A percentile compares a stretch with the other conserved stretches of the same genome.
Conservation (phyloP, 2,888 invertebrate genomes). For the Phyto melanocephala region DNA sequence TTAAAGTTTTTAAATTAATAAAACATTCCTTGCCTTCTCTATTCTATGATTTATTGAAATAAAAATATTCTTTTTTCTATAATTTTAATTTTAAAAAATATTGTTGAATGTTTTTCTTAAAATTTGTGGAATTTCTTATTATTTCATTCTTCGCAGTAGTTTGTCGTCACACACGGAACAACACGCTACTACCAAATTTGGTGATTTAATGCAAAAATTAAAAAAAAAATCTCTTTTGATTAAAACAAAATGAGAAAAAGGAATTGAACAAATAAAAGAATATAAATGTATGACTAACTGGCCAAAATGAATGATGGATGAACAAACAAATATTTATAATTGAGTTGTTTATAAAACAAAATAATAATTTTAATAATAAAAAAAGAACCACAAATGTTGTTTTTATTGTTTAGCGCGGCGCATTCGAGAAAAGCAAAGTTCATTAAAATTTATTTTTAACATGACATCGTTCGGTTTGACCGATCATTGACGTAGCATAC, state of each 20-base stretch:
- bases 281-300: not conserved
- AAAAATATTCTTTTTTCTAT: not conserved
- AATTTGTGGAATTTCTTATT: not conserved
- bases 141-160: not conserved
- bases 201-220: constrained; percentile 4
- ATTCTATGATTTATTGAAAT: constrained; percentile 8
- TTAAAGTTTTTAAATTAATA: no score
- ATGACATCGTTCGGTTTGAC: not conserved
- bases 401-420: not conserved
- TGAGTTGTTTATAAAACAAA: constrained; percentile 10
- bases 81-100: not conserved
- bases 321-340: not conserved
- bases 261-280: not conserved
- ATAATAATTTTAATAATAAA: not conserved
- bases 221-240: not conserved
- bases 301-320: not conserved
- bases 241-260: not conserved
- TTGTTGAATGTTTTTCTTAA: not conserved
- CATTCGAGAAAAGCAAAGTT: not conserved
- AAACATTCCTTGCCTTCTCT: not conserved
- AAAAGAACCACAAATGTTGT: not conserved
- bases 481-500: not conserved
- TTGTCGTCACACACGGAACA: not conserved
- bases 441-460: constrained; percentile 7
- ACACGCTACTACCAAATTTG: constrained; percentile 11